Evolutionary conservation across 2,888 invertebrate species (phyloP), one percentile per base, ranked within the genome.

Genomic region (Heliconius charithonia): DNA sequence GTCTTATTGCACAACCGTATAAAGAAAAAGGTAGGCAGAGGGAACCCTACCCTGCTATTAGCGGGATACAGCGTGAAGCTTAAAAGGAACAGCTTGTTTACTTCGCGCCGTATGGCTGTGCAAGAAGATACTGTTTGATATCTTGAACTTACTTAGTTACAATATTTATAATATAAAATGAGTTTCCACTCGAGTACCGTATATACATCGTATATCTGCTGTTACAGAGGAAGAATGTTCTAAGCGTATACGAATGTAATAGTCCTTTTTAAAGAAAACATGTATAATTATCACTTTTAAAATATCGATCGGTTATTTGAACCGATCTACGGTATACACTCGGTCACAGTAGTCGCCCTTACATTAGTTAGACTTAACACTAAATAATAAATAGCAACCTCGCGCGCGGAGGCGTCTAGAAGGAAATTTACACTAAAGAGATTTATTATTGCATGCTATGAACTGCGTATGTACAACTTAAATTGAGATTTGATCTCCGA

Each of bases 181-280:
- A 93, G 87, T 90, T 86, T 89, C 85, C 89, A 92, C 93, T 93
- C 93, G 86, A 91, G 90, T 91, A 88, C 90, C 93, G 93, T 95
- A 94, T 93, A 92, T 93, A 93, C 93, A 94, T 94, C 95, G 95
- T 95, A 95, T 95, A 94, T 86, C 93, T 92, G 93, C 88, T 86
- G 92, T 92, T 92, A 90, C 89, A 92, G 89, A 93, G 93, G 93
- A 94, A 94, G 95, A 94, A 90, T 90, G 89, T 86, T 87, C 92
- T 93, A 96, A 96, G 96, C 97, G 97, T 97, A 97, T 97, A 97
- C 97, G 96, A 96, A 95, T 96, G 96, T 96, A 95, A 93, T 92
- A 87, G 91, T 90, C 93, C 93, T 93, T 93, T 88, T 85, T 89
- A 93, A 92, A 72, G 29, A 89, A 92, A 59, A 92, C 90, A 90